Conservation (phyloP, 2,888 invertebrate genomes). For the Leptopilina myrica region DNA sequence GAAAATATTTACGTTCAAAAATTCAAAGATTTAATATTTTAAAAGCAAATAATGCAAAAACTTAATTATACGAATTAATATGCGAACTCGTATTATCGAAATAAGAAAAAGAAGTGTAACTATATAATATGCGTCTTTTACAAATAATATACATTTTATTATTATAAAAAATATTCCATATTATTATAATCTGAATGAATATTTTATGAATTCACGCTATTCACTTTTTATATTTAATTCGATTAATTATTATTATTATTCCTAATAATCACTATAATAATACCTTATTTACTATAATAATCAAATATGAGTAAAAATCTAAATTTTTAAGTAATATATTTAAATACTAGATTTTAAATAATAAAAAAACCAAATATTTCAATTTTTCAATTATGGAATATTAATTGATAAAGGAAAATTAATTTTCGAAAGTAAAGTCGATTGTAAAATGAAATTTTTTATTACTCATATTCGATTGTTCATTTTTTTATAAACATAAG, state of each 20-base stretch:
- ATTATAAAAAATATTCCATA: not conserved
- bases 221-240: not conserved
- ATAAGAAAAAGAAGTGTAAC: not conserved
- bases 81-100: conserved; percentile 1
- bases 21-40: not conserved
- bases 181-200: not conserved
- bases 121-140: not conserved
- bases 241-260: not conserved
- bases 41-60: not conserved
- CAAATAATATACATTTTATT: not conserved
- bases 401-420: too few relatives aligned
- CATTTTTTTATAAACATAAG: not conserved
- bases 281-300: not conserved
- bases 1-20: too few relatives aligned
- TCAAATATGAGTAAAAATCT: not conserved
- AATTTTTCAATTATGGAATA: too few relatives aligned
- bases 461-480: conserved; percentile 1
- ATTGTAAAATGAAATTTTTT: too few relatives aligned
- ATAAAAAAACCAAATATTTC: too few relatives aligned
- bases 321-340: too few relatives aligned
- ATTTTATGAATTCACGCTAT: not conserved
- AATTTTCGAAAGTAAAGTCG: too few relatives aligned
- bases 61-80: not conserved
- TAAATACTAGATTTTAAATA: too few relatives aligned
- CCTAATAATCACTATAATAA: not conserved